phyloP scores from a whole-genome alignment of 2,797 vertebrate genomes.

The Manis javanica region DNA sequence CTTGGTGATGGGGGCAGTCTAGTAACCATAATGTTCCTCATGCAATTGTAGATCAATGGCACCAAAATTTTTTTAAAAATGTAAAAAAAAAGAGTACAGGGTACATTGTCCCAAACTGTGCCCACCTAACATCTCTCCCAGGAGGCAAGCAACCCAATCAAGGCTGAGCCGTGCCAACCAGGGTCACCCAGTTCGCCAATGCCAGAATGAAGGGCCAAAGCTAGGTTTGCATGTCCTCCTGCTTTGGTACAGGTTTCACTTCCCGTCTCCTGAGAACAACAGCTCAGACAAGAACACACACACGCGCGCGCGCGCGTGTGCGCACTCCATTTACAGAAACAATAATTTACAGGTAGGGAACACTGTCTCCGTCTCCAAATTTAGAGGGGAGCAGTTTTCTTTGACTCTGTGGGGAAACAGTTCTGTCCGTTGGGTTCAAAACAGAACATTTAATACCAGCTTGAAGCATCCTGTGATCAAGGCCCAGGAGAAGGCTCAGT shows the following conservation, averaged over 20 bases:
- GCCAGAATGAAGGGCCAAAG: neutral
- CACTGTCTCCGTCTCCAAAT: neutral
- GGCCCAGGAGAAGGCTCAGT: neutral
- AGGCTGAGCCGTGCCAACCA: neutral
- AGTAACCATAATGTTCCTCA: too few relatives aligned
- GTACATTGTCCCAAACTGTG: neutral
- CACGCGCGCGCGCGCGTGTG: neutral
- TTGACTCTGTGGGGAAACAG: neutral
- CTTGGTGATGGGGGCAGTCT: too few relatives aligned
- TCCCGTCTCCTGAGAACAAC: neutral
- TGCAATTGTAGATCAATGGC: too few relatives aligned
- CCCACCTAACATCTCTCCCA: neutral
- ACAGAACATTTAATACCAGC: neutral
- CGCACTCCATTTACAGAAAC: neutral
- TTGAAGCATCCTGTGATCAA: fast-evolving
- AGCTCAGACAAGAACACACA: neutral
- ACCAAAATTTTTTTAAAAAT: too few relatives aligned
- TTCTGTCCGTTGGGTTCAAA: neutral
- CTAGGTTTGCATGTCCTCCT: neutral
- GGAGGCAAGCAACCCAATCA: neutral
- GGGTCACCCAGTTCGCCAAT: neutral
- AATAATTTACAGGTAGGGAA: neutral
- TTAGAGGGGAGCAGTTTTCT: neutral
- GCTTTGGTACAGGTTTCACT: neutral
- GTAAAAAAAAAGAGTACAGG: too few relatives aligned